These are phyloP conservation scores for Agapornis roseicollis DNA, from an alignment of 2,113 vertebrate genomes.

Conservation along the genomic window DNA sequence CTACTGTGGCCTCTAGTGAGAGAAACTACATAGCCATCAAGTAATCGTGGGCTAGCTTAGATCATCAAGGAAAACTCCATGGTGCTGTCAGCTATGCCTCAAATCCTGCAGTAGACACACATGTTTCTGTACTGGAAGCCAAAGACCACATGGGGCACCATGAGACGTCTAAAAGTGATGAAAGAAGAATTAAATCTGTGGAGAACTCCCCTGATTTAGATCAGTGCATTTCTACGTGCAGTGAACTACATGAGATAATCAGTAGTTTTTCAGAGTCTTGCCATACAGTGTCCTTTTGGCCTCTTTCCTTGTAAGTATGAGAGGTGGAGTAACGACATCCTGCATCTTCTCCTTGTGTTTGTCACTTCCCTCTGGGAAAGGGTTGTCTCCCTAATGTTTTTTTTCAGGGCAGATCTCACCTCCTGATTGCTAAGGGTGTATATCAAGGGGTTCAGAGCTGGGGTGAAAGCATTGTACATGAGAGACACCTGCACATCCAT, in stretches of 20 bases:
- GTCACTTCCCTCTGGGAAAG: neutral
- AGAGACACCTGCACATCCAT: neutral
- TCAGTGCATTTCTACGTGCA: neutral
- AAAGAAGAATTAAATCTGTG: neutral
- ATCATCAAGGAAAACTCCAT: neutral
- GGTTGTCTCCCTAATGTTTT: neutral
- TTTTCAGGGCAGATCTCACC: slow-evolving; percentile 28
- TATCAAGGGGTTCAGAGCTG: slow-evolving; percentile 55
- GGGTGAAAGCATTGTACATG: neutral
- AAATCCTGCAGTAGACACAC: neutral
- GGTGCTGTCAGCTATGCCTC: neutral
- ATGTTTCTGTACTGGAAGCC: neutral
- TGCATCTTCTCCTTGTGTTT: neutral
- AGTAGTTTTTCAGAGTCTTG: neutral
- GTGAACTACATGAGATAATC: neutral
- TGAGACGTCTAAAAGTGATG: neutral
- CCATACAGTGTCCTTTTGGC: neutral
- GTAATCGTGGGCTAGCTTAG: neutral
- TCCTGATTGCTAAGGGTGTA: slow-evolving; percentile 59
- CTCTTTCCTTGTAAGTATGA: neutral
- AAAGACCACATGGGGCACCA: too few species aligned
- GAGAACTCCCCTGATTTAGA: neutral
- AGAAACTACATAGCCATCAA: neutral
- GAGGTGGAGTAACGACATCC: neutral
- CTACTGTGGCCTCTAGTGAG: too few species aligned